Conservation (phyloP, 2,797 vertebrate genomes). For the Diplodus sargus region DNA sequence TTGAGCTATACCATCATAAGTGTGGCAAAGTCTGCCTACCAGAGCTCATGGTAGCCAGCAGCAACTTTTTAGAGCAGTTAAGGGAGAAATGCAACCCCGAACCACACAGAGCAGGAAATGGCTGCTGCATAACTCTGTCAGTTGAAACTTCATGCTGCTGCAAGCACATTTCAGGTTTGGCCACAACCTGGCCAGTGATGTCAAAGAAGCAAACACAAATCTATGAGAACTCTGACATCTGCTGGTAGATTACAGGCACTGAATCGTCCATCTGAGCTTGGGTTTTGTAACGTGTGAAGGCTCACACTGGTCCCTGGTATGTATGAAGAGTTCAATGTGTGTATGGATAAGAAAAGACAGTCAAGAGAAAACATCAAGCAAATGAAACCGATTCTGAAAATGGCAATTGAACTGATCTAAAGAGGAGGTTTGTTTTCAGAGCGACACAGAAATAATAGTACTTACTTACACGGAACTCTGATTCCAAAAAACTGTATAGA, state of each 20-base stretch:
- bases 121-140: conserved; percentile 59
- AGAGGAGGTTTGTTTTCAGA: no score
- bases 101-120: conserved; percentile 68
- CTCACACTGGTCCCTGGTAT: not conserved
- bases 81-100: conserved; percentile 56
- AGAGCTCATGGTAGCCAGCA: conserved; percentile 18
- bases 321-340: not conserved
- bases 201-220: conserved; percentile 4
- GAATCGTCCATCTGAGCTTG: not conserved
- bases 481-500: no score
- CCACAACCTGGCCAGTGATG: conserved; percentile 32
- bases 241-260: conserved; percentile 42
- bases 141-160: conserved; percentile 58
- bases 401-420: no score
- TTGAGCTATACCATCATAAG: not conserved
- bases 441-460: no score
- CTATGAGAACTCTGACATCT: conserved; percentile 59
- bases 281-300: not conserved
- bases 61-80: conserved; percentile 33
- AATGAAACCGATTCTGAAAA: not conserved
- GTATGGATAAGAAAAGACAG: no score
- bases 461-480: no score
- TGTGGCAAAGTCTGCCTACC: not conserved
- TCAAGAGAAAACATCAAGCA: not conserved
- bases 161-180: conserved; percentile 46